Evolutionary conservation across 2,888 invertebrate genomes (phyloP), one percentile per base, ranked within the genome.

Genomic region (Ochlodes sylvanus): DNA sequence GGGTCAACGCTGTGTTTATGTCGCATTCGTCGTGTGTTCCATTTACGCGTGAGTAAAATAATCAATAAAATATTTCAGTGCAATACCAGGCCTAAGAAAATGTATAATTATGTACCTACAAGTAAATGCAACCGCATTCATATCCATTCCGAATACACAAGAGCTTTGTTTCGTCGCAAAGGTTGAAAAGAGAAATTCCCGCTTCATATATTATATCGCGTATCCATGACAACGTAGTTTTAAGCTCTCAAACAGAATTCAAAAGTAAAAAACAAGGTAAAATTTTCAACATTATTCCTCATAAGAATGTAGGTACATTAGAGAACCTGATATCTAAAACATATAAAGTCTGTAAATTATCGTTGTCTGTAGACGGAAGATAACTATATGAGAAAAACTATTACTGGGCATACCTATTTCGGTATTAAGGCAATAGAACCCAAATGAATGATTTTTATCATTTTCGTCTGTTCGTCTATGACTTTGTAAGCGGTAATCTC

Each of bases 161-260:
- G 17, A 7, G 50, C 19, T 50, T 50, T 50, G 17, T 19, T 50
- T 17, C 19, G 50, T 50, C 50, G 50, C 10, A 19, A 7, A 2
- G 10, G 19, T 19, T 50, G 50, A 19, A 50, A 50, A 47, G 50
- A 50, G 50, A 50, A 7, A 19, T 50, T 12, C 19, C 17, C 50
- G 19, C 17, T 50, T 50, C 19, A 19, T 15, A 15, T 19, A 50
- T 50, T 50, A 50, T 50, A 19, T 19, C 50, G 19, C 50, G 50
- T 19, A 50, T 50, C 19, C 19, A 50, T 17, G 17, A 50, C 12
- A 50, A 50, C 19, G 4, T 19, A 50, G 50, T 19, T 50, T 50
- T 19, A 10, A 50, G 12, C 50, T 50, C 50, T 50, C 19, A 50
- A 50, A 50, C 19, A 50, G 50, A 50, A 50, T 50, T 50, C 19